Percentiles rank a stretch among this genome's conserved stretches.
Conservation (phyloP, 2,888 invertebrate genomes). For the Ferrisia virgata region DNA sequence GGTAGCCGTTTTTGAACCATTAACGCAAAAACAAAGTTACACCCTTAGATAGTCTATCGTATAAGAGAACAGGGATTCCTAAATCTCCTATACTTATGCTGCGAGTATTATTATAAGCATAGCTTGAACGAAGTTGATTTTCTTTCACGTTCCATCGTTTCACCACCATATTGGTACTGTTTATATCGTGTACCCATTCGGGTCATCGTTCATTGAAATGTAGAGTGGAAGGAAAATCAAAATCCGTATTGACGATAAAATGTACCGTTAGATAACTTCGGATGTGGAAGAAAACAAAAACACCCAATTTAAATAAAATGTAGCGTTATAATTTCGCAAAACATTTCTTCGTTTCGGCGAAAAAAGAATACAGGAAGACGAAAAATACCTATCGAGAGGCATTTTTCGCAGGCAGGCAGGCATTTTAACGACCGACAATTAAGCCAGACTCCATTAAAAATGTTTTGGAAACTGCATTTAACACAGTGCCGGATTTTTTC, state of each 20-base stretch:
- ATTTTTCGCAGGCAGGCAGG: neutral
- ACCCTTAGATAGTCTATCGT: conserved; percentile 21
- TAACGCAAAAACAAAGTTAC: conserved; percentile 38
- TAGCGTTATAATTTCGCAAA: neutral
- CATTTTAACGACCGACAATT: conserved; percentile 1
- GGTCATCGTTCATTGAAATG: no score
- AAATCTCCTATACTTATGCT: conserved; percentile 11
- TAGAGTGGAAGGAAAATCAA: no score
- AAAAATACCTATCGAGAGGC: neutral
- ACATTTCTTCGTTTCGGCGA: neutral
- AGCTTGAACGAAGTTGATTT: neutral
- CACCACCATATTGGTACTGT: no score
- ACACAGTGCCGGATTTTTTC: neutral
- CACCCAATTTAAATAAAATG: no score
- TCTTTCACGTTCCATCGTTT: neutral
- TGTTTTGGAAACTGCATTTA: neutral
- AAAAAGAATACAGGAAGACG: neutral
- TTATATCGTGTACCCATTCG: no score
- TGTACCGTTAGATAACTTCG: no score
- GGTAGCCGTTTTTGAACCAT: conserved; percentile 36
- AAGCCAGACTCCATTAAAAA: neutral
- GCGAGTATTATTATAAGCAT: no score
- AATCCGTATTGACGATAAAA: no score
- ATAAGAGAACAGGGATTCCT: conserved; percentile 25
- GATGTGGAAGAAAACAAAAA: no score